Evolutionary conservation across 2,797 vertebrate species (phyloP).

Genomic region (Microchirus variegatus): DNA sequence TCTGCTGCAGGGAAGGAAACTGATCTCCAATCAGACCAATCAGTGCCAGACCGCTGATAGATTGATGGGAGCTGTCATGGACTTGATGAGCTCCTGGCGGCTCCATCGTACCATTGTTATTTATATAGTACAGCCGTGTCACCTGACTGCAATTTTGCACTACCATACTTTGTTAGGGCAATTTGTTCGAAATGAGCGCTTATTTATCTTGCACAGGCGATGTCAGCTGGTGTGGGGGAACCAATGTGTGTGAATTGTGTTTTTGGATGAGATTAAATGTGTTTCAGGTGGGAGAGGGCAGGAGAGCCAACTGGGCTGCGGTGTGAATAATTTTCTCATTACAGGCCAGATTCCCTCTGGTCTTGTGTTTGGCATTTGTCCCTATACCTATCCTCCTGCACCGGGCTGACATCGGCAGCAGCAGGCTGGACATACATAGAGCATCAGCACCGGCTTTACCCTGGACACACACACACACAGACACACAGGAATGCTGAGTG

Average conservation of each 20-base stretch:
- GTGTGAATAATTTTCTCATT: conserved; percentile 74
- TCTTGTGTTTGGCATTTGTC: conserved; percentile 69
- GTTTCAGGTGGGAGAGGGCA: conserved; percentile 71
- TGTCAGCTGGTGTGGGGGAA: conserved; percentile 52
- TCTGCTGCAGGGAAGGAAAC: conserved; percentile 62
- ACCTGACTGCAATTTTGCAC: conserved; percentile 79
- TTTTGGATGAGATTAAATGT: conserved; percentile 62
- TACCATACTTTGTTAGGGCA: conserved; percentile 68
- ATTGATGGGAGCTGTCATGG: conserved; percentile 75
- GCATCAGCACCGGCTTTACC: conserved; percentile 45
- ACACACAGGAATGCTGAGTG: conserved; percentile 55
- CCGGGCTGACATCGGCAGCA: conserved; percentile 59
- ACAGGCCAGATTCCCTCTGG: conserved; percentile 52
- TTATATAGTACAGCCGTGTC: conserved; percentile 60
- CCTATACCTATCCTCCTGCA: conserved; percentile 41
- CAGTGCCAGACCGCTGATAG: conserved; percentile 66
- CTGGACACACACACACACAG: conserved; percentile 16
- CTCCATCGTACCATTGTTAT: conserved; percentile 68
- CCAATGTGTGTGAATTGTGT: conserved; percentile 49
- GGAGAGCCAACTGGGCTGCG: conserved; percentile 53
- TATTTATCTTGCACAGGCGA: conserved; percentile 71
- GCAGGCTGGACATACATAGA: conserved; percentile 45
- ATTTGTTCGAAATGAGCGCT: conserved; percentile 69
- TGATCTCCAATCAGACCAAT: conserved; percentile 74
- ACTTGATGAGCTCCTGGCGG: conserved; percentile 65